phyloP scores from a whole-genome alignment of 2,113 vertebrate genomes.

The Axis porcinus region DNA sequence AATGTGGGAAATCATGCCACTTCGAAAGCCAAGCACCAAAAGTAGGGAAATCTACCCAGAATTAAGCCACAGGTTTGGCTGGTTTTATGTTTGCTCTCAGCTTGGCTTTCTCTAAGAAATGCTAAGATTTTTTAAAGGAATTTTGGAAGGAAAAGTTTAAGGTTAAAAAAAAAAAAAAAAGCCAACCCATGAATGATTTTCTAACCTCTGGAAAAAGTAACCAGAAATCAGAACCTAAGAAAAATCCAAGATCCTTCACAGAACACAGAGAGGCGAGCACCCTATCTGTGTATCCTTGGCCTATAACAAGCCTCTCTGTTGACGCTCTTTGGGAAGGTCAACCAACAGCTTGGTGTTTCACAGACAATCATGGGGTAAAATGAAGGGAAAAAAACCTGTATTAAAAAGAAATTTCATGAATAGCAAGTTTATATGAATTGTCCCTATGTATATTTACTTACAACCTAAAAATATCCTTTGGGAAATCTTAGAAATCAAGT shows the following conservation, averaged over 20 bases:
- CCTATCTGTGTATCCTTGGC: neutral
- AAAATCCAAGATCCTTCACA: neutral
- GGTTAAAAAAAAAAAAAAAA: neutral
- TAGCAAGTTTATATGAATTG: neutral
- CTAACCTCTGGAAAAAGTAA: neutral
- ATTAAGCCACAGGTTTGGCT: neutral
- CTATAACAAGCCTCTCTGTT: neutral
- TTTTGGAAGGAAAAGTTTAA: neutral
- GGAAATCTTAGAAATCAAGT: neutral
- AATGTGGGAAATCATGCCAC: neutral
- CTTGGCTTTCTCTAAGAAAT: constrained; percentile 23
- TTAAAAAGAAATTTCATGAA: neutral
- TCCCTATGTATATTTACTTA: neutral
- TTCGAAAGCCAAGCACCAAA: neutral
- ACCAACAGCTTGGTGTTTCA: neutral
- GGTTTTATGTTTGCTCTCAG: neutral
- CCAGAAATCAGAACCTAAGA: neutral
- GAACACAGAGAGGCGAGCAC: neutral
- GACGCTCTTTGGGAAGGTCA: neutral
- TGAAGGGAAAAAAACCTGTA: neutral
- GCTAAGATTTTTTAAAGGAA: neutral
- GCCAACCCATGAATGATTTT: neutral
- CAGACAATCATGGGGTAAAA: neutral
- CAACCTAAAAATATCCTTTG: neutral
- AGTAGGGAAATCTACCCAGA: neutral